Percentiles rank a stretch among this genome's conserved stretches.
Conservation (phyloP, 2,888 invertebrate genomes). For the Bursaphelenchus okinawaensis region DNA sequence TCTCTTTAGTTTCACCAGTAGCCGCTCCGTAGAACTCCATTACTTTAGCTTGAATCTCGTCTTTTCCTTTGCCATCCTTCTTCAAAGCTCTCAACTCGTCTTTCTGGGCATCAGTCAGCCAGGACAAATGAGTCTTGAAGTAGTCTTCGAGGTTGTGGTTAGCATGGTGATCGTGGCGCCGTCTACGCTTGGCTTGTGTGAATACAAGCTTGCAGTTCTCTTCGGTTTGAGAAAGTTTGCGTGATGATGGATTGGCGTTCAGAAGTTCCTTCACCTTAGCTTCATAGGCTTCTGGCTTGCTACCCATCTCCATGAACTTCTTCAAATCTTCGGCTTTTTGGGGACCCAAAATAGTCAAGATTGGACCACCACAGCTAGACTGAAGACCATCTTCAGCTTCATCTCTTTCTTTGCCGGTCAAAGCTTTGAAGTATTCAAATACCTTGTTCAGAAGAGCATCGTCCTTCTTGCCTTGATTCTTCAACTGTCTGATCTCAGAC, state of each 20-base stretch:
- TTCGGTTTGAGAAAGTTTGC: neutral
- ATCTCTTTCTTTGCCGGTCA: slow-evolving; percentile 10
- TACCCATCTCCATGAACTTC: slow-evolving; percentile 25
- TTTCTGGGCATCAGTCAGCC: slow-evolving; percentile 35
- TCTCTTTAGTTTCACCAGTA: slow-evolving; percentile 32
- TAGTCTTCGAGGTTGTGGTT: slow-evolving; percentile 30
- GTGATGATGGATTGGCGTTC: slow-evolving; percentile 4
- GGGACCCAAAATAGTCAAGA: slow-evolving; percentile 23
- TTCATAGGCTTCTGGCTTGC: slow-evolving; percentile 25
- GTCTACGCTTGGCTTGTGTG: neutral
- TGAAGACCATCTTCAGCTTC: slow-evolving; percentile 8
- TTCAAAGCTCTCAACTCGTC: slow-evolving; percentile 19
- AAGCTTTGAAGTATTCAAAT: slow-evolving; percentile 26
- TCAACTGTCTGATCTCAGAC: slow-evolving; percentile 23
- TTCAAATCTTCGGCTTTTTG: slow-evolving; percentile 26
- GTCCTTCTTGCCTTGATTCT: slow-evolving; percentile 37
- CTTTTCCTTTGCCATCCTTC: slow-evolving; percentile 21
- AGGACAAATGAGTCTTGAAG: slow-evolving; percentile 37
- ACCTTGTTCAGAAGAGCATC: slow-evolving; percentile 31
- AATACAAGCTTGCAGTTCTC: neutral
- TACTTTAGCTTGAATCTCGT: slow-evolving; percentile 28
- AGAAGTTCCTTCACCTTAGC: slow-evolving; percentile 29
- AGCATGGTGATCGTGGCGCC: slow-evolving; percentile 21
- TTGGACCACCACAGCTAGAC: slow-evolving; percentile 20
- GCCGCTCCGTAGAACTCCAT: slow-evolving; percentile 26